Evolutionary conservation across 2,113 vertebrate species (phyloP), one percentile per base, ranked within the genome.

Genomic region (zebrafish (Danio rerio)): DNA sequence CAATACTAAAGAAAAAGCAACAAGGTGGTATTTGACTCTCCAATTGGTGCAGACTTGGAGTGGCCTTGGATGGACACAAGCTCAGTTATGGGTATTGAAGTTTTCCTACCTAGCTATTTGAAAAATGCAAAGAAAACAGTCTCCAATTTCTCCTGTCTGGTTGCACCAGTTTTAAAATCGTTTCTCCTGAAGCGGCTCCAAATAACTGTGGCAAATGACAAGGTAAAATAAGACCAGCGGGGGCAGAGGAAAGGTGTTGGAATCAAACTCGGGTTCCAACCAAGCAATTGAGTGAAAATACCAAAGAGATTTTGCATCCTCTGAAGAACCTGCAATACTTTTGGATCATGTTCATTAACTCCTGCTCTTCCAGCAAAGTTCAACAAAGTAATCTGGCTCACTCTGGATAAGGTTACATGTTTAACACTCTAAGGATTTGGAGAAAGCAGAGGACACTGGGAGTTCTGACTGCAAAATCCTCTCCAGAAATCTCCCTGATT

Each of bases 401-500:
- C 55, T 45, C n/a, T 21, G 5, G 45, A 7, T 42, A 43, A 7
- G 43, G 18, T 52, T 65, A 73, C 63, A 12, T 11, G 49, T 63
- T 78, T 7, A 78, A 13, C 21, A 78, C 75, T 78, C 75, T 42
- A 53, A 53, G 62, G 61, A 53, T 52, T 78, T 78, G 4, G 0
- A 66, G 47, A 42, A 65, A 62, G 18, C 4, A 2, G 42, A 75
- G 71, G 18, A 42, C 42, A 16, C 52, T 45, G 9, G 42, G 61
- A 56, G n/a, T 61, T 79, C 56, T 78, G 62, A 84, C 55, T 45
- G 13, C 72, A 78, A 16, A 78, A 53, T 20, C 13, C 45, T 12
- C 45, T 62, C 52, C 55, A 62, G 40, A 56, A 75, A 65, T 73
- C 20, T 61, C 58, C 83, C 40, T 68, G 79, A 73, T 78, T 69